phyloP scores from a whole-genome alignment of 2,888 invertebrate genomes.

The Cryptus viduatorius region DNA sequence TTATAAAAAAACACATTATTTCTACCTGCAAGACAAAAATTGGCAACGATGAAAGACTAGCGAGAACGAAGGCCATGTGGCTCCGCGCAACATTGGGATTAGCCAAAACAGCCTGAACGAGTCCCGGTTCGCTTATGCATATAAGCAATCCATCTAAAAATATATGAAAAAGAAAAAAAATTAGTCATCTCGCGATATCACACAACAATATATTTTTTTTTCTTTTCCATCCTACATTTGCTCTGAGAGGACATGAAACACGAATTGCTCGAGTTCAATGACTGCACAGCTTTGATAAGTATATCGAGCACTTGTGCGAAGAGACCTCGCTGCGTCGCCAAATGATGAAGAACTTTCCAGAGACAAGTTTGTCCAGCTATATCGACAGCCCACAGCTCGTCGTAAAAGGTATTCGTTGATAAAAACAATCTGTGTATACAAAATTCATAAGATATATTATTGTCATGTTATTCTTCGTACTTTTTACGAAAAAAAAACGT shows the following conservation, averaged over 20 bases:
- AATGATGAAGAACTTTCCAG: conserved; percentile 87
- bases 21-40: conserved; percentile 87
- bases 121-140: conserved; percentile 84
- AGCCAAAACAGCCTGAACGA: conserved; percentile 85
- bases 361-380: conserved; percentile 88
- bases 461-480: too few species aligned
- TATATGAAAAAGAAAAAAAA: conserved; percentile 19
- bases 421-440: conserved; percentile 86
- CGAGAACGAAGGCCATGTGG: conserved; percentile 86
- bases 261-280: conserved; percentile 71
- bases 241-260: conserved; percentile 73
- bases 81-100: conserved; percentile 84
- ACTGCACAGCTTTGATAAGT: conserved; percentile 85
- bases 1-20: conserved; percentile 31
- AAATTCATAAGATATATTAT: too few species aligned
- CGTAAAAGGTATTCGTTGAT: conserved; percentile 88
- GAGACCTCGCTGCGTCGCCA: conserved; percentile 86
- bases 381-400: conserved; percentile 88
- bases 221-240: conserved; percentile 63
- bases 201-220: conserved; percentile 7
- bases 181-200: background rate
- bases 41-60: conserved; percentile 86
- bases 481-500: too few species aligned
- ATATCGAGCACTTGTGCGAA: conserved; percentile 87
- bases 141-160: conserved; percentile 85